A percentile compares a stretch with the other conserved stretches of the same genome.
Evolutionary conservation across 2,797 vertebrate species (phyloP).

Genomic region (Characodon lateralis): DNA sequence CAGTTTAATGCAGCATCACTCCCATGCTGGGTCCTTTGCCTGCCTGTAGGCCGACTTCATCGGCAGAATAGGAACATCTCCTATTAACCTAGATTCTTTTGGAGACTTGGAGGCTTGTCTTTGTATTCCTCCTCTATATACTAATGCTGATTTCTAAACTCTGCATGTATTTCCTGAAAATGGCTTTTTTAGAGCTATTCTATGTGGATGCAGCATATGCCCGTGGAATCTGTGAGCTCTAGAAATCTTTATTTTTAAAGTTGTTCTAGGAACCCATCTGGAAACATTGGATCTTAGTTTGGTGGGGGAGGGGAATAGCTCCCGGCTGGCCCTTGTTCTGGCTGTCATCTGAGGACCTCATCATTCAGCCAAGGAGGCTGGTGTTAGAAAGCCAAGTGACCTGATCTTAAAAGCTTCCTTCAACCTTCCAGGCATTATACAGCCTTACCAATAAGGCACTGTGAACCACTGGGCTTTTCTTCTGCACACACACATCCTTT

Average conservation of each 20-base stretch:
- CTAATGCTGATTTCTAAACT: not conserved
- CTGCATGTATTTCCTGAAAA: not conserved
- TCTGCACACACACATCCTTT: not conserved
- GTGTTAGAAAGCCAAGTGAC: constrained; percentile 39
- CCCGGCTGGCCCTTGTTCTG: constrained; percentile 9
- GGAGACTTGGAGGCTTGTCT: constrained; percentile 3
- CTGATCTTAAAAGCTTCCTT: constrained; percentile 44
- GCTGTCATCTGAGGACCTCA: constrained; percentile 37
- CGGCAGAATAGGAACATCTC: constrained; percentile 54
- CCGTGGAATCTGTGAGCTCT: constrained; percentile 24
- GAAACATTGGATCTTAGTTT: constrained; percentile 32
- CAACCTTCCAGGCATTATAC: constrained; percentile 8
- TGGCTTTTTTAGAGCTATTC: no score
- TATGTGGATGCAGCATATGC: constrained; percentile 18
- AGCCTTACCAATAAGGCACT: constrained; percentile 4
- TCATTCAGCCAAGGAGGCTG: constrained; percentile 36
- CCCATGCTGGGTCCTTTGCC: constrained; percentile 22
- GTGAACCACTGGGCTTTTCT: not conserved
- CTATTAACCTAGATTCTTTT: constrained; percentile 68
- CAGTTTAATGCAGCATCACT: constrained; percentile 13
- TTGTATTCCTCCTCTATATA: not conserved
- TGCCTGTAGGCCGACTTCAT: constrained; percentile 43
- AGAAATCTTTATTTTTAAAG: constrained; percentile 37
- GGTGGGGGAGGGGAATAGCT: not conserved
- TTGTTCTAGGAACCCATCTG: constrained; percentile 36